A percentile compares a stretch with the other conserved stretches of the same genome.
phyloP scores from a whole-genome alignment of 2,888 invertebrate genomes.

The Cheilosia pagana region DNA sequence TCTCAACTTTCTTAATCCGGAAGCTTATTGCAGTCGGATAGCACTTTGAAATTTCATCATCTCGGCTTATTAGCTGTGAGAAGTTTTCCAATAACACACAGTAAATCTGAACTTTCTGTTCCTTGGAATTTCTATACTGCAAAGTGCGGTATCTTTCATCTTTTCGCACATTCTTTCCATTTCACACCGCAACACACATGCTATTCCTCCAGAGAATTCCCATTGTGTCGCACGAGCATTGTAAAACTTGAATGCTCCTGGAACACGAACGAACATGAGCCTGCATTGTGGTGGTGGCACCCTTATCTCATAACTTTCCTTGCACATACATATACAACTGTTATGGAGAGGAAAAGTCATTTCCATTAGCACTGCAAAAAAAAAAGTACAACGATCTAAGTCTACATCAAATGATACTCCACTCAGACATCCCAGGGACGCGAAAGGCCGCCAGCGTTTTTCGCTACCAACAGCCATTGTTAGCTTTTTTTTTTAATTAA shows the following conservation, averaged over 20 bases:
- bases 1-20: no score
- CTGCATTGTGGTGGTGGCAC: conserved; percentile 16
- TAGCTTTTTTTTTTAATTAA: conserved; percentile 15
- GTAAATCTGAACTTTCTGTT: conserved; percentile 35
- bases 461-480: not conserved
- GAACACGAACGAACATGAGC: not conserved
- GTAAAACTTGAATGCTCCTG: not conserved
- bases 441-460: conserved; percentile 41
- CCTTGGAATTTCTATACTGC: not conserved
- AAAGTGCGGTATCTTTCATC: not conserved
- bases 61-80: conserved; percentile 18
- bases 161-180: not conserved
- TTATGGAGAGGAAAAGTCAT: conserved; percentile 14
- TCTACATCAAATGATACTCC: not conserved
- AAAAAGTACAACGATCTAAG: conserved; percentile 11
- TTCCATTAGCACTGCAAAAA: conserved; percentile 22
- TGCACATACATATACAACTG: conserved; percentile 31
- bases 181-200: not conserved
- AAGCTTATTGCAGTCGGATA: not conserved
- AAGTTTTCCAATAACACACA: conserved; percentile 44
- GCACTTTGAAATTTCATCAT: not conserved
- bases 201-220: conserved; percentile 10
- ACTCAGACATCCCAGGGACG: not conserved
- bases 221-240: conserved; percentile 14
- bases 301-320: conserved; percentile 46